These are phyloP conservation scores for Heliothis peltigera DNA, from an alignment of 2,888 invertebrate genomes.

Conservation along the genomic window DNA sequence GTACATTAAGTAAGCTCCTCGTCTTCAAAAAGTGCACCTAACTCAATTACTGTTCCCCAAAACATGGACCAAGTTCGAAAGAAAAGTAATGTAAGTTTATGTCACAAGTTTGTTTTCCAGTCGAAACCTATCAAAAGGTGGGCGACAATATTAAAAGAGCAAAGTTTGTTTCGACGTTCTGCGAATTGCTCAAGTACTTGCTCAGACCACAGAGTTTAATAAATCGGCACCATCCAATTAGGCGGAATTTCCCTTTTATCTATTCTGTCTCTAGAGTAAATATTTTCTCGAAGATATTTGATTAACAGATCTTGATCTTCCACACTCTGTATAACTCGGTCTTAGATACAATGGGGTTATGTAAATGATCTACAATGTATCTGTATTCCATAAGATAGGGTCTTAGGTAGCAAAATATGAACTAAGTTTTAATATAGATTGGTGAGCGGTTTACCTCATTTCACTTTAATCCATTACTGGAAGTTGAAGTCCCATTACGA, in stretches of 20 bases:
- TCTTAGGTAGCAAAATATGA: background rate
- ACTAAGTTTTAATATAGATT: background rate
- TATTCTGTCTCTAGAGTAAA: background rate
- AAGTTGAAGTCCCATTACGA: background rate
- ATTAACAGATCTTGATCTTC: no score
- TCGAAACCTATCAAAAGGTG: constrained; percentile 54
- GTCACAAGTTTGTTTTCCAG: constrained; percentile 50
- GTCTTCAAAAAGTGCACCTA: constrained; percentile 54
- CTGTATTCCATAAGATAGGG: background rate
- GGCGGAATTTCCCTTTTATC: background rate
- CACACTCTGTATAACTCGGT: background rate
- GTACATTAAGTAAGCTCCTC: constrained; percentile 53
- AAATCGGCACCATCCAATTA: constrained; percentile 2
- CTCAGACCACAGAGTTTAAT: background rate
- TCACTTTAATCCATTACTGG: background rate
- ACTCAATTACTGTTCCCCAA: constrained; percentile 63
- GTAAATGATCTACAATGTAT: background rate
- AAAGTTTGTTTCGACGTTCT: constrained; percentile 48
- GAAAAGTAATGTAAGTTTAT: constrained; percentile 67
- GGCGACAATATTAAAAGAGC: constrained; percentile 38
- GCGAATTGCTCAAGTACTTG: constrained; percentile 37
- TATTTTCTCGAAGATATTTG: background rate
- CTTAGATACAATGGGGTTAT: background rate
- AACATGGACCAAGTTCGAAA: constrained; percentile 55
- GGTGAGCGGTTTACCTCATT: background rate